These are phyloP conservation scores for Sebastes ruberrimus DNA, from an alignment of 2,797 vertebrate genomes.

Conservation along the genomic window DNA sequence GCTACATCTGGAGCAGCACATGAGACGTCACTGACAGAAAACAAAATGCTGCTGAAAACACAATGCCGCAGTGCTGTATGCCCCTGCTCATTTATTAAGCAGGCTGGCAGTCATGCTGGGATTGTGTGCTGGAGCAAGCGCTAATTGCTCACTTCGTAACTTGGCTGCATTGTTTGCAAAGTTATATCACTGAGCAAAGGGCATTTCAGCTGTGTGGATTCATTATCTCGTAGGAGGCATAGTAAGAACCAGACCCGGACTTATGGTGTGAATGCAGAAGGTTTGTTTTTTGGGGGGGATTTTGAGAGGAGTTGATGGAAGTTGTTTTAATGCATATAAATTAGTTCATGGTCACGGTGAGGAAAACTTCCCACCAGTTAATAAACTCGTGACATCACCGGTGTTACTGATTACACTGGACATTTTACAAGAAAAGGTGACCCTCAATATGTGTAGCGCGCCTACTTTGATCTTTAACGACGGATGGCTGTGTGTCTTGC, in stretches of 20 bases:
- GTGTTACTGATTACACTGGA: no score
- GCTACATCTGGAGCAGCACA: constrained; percentile 71
- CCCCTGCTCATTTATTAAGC: constrained; percentile 70
- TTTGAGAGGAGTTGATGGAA: not conserved
- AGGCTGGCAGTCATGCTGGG: constrained; percentile 67
- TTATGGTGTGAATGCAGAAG: not conserved
- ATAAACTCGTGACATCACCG: no score
- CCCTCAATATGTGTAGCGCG: no score
- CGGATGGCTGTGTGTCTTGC: no score
- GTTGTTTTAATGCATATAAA: not conserved
- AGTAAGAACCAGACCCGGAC: constrained; percentile 8
- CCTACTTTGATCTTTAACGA: no score
- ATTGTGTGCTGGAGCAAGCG: constrained; percentile 61
- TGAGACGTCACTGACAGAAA: constrained; percentile 71
- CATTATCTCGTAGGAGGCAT: constrained; percentile 38
- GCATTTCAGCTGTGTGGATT: constrained; percentile 49
- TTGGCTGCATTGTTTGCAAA: constrained; percentile 67
- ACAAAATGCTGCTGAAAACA: constrained; percentile 73
- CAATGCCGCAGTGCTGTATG: constrained; percentile 67
- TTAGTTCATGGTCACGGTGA: not conserved
- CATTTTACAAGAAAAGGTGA: no score
- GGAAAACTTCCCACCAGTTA: no score
- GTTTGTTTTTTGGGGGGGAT: not conserved
- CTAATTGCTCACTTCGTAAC: constrained; percentile 74
- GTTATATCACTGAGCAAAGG: constrained; percentile 64